phyloP scores from a whole-genome alignment of 2,113 vertebrate genomes.

The Rana temporaria region DNA sequence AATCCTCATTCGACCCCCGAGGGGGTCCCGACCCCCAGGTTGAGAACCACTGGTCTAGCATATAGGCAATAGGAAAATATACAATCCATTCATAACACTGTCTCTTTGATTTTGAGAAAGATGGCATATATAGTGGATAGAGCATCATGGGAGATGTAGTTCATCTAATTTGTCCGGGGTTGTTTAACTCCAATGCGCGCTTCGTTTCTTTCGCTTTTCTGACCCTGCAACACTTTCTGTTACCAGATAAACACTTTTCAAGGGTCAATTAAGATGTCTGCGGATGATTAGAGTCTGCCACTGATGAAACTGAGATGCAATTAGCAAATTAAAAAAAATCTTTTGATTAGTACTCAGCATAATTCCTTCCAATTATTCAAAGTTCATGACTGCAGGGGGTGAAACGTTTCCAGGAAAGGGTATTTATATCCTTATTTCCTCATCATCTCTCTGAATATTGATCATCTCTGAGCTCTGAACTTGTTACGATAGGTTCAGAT shows the following conservation, averaged over 20 bases:
- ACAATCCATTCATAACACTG: too few relatives aligned
- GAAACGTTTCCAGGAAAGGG: constrained; percentile 81
- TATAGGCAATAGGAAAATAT: too few relatives aligned
- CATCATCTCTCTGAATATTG: constrained; percentile 75
- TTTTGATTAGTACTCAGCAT: constrained; percentile 86
- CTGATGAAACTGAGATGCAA: constrained; percentile 83
- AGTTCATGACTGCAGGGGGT: constrained; percentile 85
- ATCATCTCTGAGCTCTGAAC: constrained; percentile 73
- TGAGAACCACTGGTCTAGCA: too few relatives aligned
- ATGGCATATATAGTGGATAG: not conserved
- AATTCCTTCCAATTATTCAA: constrained; percentile 87
- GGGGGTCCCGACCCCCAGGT: too few relatives aligned
- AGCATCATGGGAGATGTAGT: constrained; percentile 2
- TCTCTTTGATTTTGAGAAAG: too few relatives aligned
- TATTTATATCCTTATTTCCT: constrained; percentile 81
- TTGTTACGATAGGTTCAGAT: constrained; percentile 65
- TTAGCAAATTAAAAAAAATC: constrained; percentile 78
- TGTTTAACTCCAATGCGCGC: not conserved
- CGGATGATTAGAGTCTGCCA: constrained; percentile 83
- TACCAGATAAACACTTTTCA: constrained; percentile 72
- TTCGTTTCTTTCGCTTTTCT: constrained; percentile 59
- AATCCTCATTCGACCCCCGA: too few relatives aligned
- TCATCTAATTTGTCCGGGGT: not conserved
- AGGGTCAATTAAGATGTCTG: constrained; percentile 85
- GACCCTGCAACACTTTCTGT: constrained; percentile 66